Conservation (phyloP, 2,113 vertebrate species). For the Planiliza haematocheilus region DNA sequence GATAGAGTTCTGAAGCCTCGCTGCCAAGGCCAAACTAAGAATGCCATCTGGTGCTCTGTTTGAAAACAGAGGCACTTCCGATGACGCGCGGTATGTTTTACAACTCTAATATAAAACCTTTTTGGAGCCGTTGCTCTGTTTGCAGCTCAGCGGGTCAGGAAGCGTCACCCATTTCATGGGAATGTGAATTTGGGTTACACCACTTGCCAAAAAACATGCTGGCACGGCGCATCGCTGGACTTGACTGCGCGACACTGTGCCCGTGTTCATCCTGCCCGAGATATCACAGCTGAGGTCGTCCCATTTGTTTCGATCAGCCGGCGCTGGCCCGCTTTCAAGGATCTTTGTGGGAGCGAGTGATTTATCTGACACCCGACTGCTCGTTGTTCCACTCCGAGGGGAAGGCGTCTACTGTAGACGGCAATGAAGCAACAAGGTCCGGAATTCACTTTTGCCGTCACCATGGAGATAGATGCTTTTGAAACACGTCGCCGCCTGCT, state of each 20-base stretch:
- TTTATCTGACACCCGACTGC: conserved; percentile 38
- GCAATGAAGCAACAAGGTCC: conserved; percentile 39
- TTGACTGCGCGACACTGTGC: conserved; percentile 6
- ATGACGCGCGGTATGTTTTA: conserved; percentile 7
- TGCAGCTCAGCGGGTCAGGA: conserved; percentile 1
- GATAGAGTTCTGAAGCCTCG: background rate
- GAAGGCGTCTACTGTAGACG: conserved; percentile 34
- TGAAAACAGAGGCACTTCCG: conserved; percentile 12
- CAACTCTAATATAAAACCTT: conserved; percentile 1
- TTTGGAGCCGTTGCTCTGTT: background rate
- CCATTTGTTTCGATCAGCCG: conserved; percentile 34
- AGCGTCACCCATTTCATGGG: conserved; percentile 7
- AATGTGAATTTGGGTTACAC: background rate
- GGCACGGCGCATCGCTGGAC: conserved; percentile 8
- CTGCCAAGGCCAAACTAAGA: background rate
- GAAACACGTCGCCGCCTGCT: conserved; percentile 22
- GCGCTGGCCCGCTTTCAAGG: conserved; percentile 45
- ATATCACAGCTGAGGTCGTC: conserved; percentile 25
- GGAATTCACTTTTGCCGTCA: conserved; percentile 28
- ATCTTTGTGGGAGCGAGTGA: conserved; percentile 29
- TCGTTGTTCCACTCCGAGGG: conserved; percentile 22
- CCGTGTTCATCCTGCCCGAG: conserved; percentile 13
- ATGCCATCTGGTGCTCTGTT: background rate
- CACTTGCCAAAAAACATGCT: conserved; percentile 11
- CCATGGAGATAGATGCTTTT: conserved; percentile 57